phyloP scores from a whole-genome alignment of 2,888 invertebrate species.

The Lydus trimaculatus region DNA sequence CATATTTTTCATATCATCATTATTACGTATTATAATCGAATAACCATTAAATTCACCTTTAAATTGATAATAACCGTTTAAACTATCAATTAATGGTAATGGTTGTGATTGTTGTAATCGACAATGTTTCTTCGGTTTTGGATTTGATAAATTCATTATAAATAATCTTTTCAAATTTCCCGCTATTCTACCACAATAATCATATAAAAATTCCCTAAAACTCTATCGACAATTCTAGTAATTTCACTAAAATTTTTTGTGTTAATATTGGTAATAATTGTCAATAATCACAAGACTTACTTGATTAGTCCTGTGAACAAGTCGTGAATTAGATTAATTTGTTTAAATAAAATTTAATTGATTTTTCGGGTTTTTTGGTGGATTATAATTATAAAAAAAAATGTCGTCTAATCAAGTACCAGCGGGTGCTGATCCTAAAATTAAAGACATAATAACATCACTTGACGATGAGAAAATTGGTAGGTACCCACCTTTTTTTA shows the following conservation, averaged over 20 bases:
- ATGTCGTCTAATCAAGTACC: slow-evolving; percentile 33
- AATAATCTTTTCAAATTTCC: slow-evolving; percentile 34
- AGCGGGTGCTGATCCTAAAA: slow-evolving; percentile 60
- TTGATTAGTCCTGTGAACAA: slow-evolving; percentile 15
- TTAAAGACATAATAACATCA: slow-evolving; percentile 76
- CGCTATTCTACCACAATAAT: slow-evolving; percentile 13
- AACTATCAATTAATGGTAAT: slow-evolving; percentile 58
- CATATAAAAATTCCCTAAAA: background rate
- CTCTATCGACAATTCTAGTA: background rate
- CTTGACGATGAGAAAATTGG: slow-evolving; percentile 88
- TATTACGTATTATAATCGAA: slow-evolving; percentile 69
- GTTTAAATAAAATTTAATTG: slow-evolving; percentile 14
- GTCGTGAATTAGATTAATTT: slow-evolving; percentile 9
- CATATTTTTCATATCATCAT: slow-evolving; percentile 67
- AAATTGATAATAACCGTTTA: slow-evolving; percentile 64
- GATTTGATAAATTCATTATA: slow-evolving; percentile 14
- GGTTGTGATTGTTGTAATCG: slow-evolving; percentile 54
- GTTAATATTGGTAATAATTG: slow-evolving; percentile 23
- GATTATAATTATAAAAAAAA: slow-evolving; percentile 10
- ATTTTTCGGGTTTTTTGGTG: slow-evolving; percentile 15
- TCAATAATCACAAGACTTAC: slow-evolving; percentile 51
- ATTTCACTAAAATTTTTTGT: background rate
- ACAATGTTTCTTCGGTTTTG: slow-evolving; percentile 48
- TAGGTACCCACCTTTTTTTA: slow-evolving; percentile 59
- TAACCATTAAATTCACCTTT: slow-evolving; percentile 73